Evolutionary conservation across 1,140 invertebrate genomes (phyloP).

Genomic region (Drosophila pruinosa): DNA sequence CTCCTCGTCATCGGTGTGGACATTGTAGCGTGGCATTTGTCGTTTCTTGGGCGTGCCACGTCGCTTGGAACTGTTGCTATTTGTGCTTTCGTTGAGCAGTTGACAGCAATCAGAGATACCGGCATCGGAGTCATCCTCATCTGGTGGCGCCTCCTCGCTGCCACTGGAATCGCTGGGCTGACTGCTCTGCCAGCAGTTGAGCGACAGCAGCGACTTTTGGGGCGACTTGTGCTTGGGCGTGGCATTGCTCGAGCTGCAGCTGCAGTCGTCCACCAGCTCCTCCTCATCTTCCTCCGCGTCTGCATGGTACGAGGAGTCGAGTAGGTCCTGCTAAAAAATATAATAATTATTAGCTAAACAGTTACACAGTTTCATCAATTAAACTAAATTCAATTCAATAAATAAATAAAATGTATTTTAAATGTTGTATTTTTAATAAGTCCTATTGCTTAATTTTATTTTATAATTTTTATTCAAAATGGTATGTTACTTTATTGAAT

Average conservation of each 20-base stretch:
- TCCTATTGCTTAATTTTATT: too few species aligned
- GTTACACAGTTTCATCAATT: background rate
- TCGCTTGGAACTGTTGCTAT: constrained; percentile 22
- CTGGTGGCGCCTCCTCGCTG: constrained; percentile 31
- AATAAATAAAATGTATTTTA: background rate
- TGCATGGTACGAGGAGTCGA: constrained; percentile 78
- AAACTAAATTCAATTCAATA: too few species aligned
- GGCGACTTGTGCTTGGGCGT: constrained; percentile 60
- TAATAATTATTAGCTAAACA: constrained; percentile 1
- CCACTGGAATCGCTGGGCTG: constrained; percentile 66
- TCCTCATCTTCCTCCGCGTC: constrained; percentile 72
- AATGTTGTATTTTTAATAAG: too few species aligned
- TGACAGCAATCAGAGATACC: constrained; percentile 76
- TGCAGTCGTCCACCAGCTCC: constrained; percentile 54
- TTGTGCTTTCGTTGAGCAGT: constrained; percentile 52
- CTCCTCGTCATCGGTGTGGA: constrained; percentile 44
- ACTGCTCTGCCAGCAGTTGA: constrained; percentile 77
- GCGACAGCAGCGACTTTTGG: constrained; percentile 71
- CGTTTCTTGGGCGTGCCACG: constrained; percentile 44
- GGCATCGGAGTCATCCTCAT: constrained; percentile 57
- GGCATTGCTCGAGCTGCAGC: constrained; percentile 12
- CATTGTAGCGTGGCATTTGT: constrained; percentile 34
- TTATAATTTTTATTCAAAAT: too few species aligned
- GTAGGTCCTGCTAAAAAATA: constrained; percentile 61
- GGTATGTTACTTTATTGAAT: too few species aligned